Percentiles rank a stretch among this genome's conserved stretches.
These are phyloP conservation scores for Leptoclinus maculatus DNA, from an alignment of 2,797 vertebrate species.

Conservation along the genomic window DNA sequence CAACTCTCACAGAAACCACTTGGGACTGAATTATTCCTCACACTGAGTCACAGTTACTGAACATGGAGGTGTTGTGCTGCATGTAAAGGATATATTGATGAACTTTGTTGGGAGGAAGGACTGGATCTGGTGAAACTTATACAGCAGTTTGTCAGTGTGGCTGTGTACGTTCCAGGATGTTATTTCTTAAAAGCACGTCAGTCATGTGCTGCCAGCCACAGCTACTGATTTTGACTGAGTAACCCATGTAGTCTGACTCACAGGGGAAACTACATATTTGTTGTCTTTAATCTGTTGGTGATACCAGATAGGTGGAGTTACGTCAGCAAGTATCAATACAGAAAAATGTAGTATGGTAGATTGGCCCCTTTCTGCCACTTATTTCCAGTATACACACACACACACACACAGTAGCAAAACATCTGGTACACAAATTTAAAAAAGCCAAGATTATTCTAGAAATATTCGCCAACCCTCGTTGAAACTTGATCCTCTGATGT, in stretches of 20 bases:
- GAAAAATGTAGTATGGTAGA: not conserved
- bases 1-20: not conserved
- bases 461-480: conserved; percentile 45
- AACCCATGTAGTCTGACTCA: conserved; percentile 26
- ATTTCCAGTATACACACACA: not conserved
- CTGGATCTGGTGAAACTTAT: conserved; percentile 35
- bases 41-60: not conserved
- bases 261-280: conserved; percentile 5
- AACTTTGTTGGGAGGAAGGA: conserved; percentile 1
- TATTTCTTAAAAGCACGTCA: conserved; percentile 32
- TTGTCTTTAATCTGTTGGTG: conserved; percentile 10
- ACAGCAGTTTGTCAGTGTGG: conserved; percentile 4
- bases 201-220: not conserved
- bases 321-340: not conserved
- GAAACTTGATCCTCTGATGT: conserved; percentile 40
- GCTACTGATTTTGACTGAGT: not conserved
- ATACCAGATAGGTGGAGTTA: conserved; percentile 19
- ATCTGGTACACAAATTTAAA: conserved; percentile 14
- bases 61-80: not conserved
- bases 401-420: conserved; percentile 23
- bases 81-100: conserved; percentile 14
- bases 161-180: conserved; percentile 27
- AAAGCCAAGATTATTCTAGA: conserved; percentile 43
- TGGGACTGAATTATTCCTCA: not conserved
- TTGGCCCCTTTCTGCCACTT: not conserved